Evolutionary conservation across 2,888 invertebrate genomes (phyloP), one percentile per base, ranked within the genome.

Genomic region (Epirrhoe alternata): DNA sequence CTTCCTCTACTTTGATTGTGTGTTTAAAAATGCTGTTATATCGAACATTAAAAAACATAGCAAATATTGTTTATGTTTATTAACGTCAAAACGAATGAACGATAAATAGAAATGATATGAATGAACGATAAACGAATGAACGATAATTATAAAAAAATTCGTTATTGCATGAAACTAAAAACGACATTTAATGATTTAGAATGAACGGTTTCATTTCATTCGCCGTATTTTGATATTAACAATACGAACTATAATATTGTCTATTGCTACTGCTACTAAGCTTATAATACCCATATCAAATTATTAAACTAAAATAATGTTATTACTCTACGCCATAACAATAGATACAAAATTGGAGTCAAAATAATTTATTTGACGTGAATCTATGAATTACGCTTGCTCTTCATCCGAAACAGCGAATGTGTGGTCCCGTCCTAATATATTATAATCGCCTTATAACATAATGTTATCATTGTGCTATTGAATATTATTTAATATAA

Each of bases 381-480:
- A 65, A 45, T 56, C 63, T 64, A 17, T 63, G 57, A 63, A 52
- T 70, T 69, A 61, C 58, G 16, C 57, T 55, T 58, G 62, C 35
- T 53, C 35, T 51, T 53, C 55, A 52, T 67, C 68, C 58, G 49
- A 69, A 69, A 70, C 68, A 58, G 68, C 72, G 73, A 68, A 71
- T 74, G 77, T 78, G 78, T 80, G 79, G 78, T 80, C 78, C 51
- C 69, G 38, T 68, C 66, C 70, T 74, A 71, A 69, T 69, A 64
- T 73, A 64, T 73, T 73, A 67, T 74, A 74, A 74, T 74, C 72
- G 68, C 58, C 71, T 72, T 71, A 72, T 70, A 76, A 76, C 77
- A 78, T 78, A 73, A 75, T 75, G 75, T 77, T 76, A 80, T 79
- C 80, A 81, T 71, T 74, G 73, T 77, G 68, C 69, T 60, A 59